Evolutionary conservation across 1,140 invertebrate species (phyloP).

Genomic region (Anadara kagoshimensis): DNA sequence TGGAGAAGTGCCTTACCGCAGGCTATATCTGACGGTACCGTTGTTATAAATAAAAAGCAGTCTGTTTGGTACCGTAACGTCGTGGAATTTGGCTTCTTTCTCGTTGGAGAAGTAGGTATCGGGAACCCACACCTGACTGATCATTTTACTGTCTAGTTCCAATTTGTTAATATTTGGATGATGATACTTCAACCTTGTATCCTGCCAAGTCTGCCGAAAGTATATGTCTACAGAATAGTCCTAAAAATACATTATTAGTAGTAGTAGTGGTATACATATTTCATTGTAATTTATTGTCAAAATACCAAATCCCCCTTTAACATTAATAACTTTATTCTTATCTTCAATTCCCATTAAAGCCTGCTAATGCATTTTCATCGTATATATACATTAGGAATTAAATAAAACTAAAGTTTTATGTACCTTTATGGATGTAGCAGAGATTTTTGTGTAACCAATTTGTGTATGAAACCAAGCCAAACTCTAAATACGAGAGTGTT

Average conservation of each 20-base stretch:
- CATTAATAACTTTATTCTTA: too few relatives aligned
- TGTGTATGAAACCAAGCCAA: too few relatives aligned
- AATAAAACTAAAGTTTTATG: too few relatives aligned
- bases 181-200: constrained; percentile 73
- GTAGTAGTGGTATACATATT: not conserved
- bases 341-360: too few relatives aligned
- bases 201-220: constrained; percentile 77
- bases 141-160: constrained; percentile 43
- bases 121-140: constrained; percentile 72
- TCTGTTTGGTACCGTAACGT: constrained; percentile 74
- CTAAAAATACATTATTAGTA: constrained; percentile 69
- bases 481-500: too few relatives aligned
- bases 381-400: too few relatives aligned
- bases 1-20: constrained; percentile 40
- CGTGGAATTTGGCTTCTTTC: constrained; percentile 73
- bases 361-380: too few relatives aligned
- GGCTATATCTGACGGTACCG: constrained; percentile 79
- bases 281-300: not conserved
- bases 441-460: too few relatives aligned
- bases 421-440: too few relatives aligned
- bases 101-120: constrained; percentile 74
- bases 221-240: constrained; percentile 80
- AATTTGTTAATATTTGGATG: constrained; percentile 70
- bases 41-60: constrained; percentile 75
- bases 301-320: too few relatives aligned